Evolutionary conservation across 2,113 vertebrate genomes (phyloP).

Genomic region (Zosterops borbonicus): DNA sequence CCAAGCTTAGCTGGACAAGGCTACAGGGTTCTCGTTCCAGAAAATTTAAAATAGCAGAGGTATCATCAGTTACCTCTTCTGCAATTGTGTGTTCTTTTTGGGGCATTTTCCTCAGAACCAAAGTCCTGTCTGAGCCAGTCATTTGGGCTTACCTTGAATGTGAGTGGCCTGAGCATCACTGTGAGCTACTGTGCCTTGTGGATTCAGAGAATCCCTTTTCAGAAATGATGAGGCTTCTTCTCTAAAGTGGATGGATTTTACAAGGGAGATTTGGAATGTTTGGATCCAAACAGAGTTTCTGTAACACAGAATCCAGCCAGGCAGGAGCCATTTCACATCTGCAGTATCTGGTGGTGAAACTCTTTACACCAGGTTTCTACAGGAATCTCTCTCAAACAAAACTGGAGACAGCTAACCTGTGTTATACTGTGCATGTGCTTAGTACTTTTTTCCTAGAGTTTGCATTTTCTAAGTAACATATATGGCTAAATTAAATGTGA

Average conservation of each 20-base stretch:
- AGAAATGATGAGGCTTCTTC: background rate
- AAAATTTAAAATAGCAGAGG: background rate
- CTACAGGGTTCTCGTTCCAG: background rate
- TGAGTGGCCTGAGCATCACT: background rate
- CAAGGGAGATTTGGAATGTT: background rate
- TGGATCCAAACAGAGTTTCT: background rate
- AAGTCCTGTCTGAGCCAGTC: background rate
- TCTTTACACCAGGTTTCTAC: background rate
- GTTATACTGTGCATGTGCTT: background rate
- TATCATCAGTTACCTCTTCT: background rate
- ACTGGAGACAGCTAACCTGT: background rate
- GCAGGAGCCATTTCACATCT: background rate
- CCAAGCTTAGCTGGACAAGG: background rate
- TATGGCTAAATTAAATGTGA: background rate
- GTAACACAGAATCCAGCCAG: background rate
- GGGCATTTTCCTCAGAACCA: background rate
- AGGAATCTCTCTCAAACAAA: background rate
- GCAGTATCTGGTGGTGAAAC: background rate
- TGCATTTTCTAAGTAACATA: background rate
- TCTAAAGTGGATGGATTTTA: background rate
- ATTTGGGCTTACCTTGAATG: background rate
- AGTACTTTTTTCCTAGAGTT: background rate
- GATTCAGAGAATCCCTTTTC: background rate
- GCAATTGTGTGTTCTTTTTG: fast-evolving
- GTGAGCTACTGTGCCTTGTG: background rate